A percentile compares a stretch with the other conserved stretches of the same genome.
These are phyloP conservation scores for Cololabis saira DNA, from an alignment of 2,113 vertebrate species.

Conservation along the genomic window DNA sequence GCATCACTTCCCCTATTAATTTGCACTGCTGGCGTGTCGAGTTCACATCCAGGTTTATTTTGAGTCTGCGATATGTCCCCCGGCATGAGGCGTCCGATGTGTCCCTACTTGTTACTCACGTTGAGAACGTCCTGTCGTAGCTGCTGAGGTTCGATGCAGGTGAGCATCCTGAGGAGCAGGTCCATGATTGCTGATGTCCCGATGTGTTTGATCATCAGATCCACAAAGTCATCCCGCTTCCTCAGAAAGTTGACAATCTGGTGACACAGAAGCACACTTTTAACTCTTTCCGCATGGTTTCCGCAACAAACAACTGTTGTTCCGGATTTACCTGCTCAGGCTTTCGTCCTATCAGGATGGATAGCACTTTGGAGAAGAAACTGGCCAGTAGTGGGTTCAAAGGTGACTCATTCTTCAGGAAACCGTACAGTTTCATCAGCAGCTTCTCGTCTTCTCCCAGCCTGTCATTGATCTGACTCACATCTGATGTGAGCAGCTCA, in stretches of 20 bases:
- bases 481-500: slow-evolving; percentile 96
- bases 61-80: too few species aligned
- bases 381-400: slow-evolving; percentile 96
- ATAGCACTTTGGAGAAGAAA: slow-evolving; percentile 99
- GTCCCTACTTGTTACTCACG: slow-evolving; percentile 85
- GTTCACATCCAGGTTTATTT: too few species aligned
- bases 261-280: slow-evolving; percentile 19
- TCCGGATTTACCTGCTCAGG: slow-evolving; percentile 90
- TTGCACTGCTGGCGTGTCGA: too few species aligned
- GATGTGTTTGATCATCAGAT: slow-evolving; percentile 97
- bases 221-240: slow-evolving; percentile 95
- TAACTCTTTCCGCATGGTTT: too few species aligned
- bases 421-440: slow-evolving; percentile 92
- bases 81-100: too few species aligned
- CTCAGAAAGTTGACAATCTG: slow-evolving; percentile 97
- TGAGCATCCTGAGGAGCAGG: slow-evolving; percentile 95
- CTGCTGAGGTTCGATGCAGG: slow-evolving; percentile 96
- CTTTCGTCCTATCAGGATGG: slow-evolving; percentile 98
- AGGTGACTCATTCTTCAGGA: slow-evolving; percentile 93
- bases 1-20: too few species aligned
- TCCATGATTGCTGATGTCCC: slow-evolving; percentile 99
- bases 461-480: slow-evolving; percentile 95
- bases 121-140: slow-evolving; percentile 95
- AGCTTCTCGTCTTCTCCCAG: slow-evolving; percentile 95
- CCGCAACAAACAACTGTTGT: too few species aligned